Conservation (phyloP, 2,113 vertebrate species). For the Bolborhynchus lineola region DNA sequence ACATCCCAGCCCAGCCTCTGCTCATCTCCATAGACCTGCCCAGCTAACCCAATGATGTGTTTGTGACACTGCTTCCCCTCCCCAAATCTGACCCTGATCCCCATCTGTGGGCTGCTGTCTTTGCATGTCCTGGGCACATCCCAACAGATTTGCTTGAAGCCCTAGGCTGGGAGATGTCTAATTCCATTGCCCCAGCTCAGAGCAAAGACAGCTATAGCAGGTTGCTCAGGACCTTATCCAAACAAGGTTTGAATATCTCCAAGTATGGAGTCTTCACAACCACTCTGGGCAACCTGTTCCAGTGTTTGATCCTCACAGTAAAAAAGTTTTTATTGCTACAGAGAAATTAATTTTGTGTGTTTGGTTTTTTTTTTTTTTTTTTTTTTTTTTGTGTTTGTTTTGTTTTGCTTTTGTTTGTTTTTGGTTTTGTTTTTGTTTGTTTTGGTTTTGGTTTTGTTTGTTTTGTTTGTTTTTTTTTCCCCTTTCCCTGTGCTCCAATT, state of each 20-base stretch:
- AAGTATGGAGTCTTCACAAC: background rate
- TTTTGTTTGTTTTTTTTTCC: too few species aligned
- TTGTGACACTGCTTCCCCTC: background rate
- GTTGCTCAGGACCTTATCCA: background rate
- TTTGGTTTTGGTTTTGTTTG: too few species aligned
- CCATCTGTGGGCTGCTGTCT: accelerated
- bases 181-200: background rate
- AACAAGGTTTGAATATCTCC: background rate
- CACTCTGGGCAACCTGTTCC: background rate
- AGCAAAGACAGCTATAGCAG: background rate
- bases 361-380: background rate
- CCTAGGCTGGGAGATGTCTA: background rate
- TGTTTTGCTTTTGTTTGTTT: too few species aligned
- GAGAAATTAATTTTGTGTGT: background rate
- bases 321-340: background rate
- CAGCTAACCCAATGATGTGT: background rate
- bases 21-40: background rate
- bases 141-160: background rate
- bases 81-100: background rate
- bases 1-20: accelerated
- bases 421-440: too few species aligned
- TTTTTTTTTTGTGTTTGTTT: too few species aligned
- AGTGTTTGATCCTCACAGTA: background rate
- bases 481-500: background rate
- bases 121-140: background rate